These are phyloP conservation scores for Oreochromis mossambicus DNA, from an alignment of 2,797 vertebrate genomes.

Conservation along the genomic window DNA sequence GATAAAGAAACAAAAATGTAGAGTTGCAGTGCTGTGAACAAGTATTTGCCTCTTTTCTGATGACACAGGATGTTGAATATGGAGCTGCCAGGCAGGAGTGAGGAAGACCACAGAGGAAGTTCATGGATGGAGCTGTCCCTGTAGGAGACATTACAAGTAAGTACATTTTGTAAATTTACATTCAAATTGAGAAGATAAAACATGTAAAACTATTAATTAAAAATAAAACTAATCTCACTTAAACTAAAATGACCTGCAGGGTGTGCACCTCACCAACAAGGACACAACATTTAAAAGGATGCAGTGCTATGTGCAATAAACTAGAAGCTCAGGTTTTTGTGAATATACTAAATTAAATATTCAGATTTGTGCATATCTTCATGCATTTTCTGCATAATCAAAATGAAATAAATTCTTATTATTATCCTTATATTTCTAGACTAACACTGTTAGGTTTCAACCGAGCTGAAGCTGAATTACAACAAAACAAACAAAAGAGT, in stretches of 20 bases:
- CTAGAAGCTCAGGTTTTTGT: not conserved
- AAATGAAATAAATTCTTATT: not conserved
- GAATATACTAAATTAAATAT: not conserved
- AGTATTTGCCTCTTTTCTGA: not conserved
- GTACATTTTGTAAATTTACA: not conserved
- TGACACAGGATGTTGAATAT: not conserved
- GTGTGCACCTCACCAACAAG: not conserved
- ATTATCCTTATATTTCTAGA: accelerated
- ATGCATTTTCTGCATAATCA: not conserved
- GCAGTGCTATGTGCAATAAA: not conserved
- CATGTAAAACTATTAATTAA: not conserved
- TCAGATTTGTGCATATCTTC: not conserved
- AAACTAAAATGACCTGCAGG: not conserved
- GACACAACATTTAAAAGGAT: not conserved
- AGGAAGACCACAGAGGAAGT: not conserved
- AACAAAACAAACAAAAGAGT: not conserved
- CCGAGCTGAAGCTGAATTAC: not conserved
- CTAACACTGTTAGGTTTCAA: not conserved
- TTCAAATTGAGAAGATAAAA: not conserved
- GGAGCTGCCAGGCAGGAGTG: not conserved
- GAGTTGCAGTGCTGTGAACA: not conserved
- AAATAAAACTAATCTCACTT: not conserved
- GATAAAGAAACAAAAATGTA: not conserved
- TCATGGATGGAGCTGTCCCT: not conserved
- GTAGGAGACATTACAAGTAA: not conserved